Conservation (phyloP, 2,113 vertebrate species). For the Verasper variegatus region DNA sequence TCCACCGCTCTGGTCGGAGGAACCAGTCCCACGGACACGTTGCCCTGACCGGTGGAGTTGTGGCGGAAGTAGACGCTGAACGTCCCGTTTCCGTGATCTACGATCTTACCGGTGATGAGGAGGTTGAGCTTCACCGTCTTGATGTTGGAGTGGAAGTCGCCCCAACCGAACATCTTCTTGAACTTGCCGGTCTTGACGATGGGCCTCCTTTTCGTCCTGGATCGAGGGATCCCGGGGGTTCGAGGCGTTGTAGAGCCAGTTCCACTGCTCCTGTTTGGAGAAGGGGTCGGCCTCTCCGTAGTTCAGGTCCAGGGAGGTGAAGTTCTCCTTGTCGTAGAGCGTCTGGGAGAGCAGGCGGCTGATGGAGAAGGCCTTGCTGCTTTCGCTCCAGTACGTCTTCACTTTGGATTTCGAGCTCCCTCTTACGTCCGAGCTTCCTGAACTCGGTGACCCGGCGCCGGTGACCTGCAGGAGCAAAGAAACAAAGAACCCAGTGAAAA, state of each 20-base stretch:
- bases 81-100: slow-evolving; percentile 98
- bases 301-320: slow-evolving; percentile 89
- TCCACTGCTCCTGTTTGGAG: slow-evolving; percentile 92
- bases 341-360: slow-evolving; percentile 93
- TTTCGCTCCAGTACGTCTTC: slow-evolving; percentile 92
- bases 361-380: slow-evolving; percentile 90
- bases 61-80: slow-evolving; percentile 99
- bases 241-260: slow-evolving; percentile 91
- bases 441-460: slow-evolving; percentile 84
- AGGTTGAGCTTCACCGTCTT: slow-evolving; percentile 97
- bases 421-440: slow-evolving; percentile 85
- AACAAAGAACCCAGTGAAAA: neutral
- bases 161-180: slow-evolving; percentile 99
- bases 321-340: slow-evolving; percentile 89
- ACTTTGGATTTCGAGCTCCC: slow-evolving; percentile 88
- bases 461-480: slow-evolving; percentile 58
- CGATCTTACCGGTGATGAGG: slow-evolving; percentile 97
- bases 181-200: slow-evolving; percentile 97
- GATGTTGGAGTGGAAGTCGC: slow-evolving; percentile 98
- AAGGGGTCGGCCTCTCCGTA: slow-evolving; percentile 89
- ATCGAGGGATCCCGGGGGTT: slow-evolving; percentile 87
- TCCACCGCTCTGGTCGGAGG: slow-evolving; percentile 98
- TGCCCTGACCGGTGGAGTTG: slow-evolving; percentile 97
- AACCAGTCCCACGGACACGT: slow-evolving; percentile 95
- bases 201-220: slow-evolving; percentile 90